These are phyloP conservation scores for Pipistrellus pipistrellus DNA, from an alignment of 2,797 vertebrate species.

Conservation along the genomic window DNA sequence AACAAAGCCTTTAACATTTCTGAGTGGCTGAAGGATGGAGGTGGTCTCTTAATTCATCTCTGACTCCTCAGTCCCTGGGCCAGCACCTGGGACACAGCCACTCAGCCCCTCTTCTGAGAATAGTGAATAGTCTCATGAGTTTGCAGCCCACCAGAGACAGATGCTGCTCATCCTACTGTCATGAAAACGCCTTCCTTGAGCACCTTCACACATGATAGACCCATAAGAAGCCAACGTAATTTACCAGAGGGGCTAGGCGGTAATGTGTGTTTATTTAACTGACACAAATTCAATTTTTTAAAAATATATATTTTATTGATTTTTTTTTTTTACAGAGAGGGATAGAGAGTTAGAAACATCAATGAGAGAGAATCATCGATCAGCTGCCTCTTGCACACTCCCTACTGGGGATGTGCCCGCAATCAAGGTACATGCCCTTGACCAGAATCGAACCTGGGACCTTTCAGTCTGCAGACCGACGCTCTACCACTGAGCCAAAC, in stretches of 20 bases:
- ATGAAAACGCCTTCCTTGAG: background rate
- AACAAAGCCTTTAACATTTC: background rate
- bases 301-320: too few species aligned
- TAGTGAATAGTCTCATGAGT: background rate
- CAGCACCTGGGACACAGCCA: background rate
- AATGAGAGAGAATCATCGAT: too few species aligned
- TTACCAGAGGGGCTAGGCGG: background rate
- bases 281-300: background rate
- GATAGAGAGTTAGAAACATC: too few species aligned
- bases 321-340: too few species aligned
- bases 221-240: background rate
- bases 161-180: background rate
- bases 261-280: background rate
- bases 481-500: too few species aligned
- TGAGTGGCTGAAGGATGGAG: background rate
- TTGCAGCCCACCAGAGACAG: background rate
- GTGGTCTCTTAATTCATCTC: background rate
- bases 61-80: constrained; percentile 45
- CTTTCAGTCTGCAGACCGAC: too few species aligned
- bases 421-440: too few species aligned
- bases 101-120: background rate
- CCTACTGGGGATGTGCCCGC: too few species aligned
- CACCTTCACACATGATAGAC: background rate
- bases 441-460: too few species aligned
- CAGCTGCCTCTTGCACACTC: too few species aligned